Conservation (phyloP, 1,140 invertebrate genomes). For the Littorina saxatilis region DNA sequence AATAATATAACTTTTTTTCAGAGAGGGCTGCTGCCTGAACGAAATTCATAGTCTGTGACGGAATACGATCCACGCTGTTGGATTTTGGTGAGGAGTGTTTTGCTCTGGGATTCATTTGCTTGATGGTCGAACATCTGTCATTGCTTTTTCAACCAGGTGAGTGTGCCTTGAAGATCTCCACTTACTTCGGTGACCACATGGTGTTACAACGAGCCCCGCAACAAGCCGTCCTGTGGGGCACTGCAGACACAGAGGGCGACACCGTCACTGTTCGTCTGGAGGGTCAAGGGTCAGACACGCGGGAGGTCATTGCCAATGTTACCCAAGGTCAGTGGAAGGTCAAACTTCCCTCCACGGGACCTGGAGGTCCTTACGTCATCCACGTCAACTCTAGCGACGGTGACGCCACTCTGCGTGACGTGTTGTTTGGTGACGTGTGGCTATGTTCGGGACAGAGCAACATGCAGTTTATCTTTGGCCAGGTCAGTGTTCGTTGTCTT, state of each 20-base stretch:
- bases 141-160: no score
- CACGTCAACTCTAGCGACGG: slow-evolving; percentile 37
- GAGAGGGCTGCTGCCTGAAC: no score
- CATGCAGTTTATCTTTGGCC: no score
- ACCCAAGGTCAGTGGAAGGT: slow-evolving; percentile 41
- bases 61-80: no score
- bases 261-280: slow-evolving; percentile 31
- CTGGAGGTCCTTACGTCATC: slow-evolving; percentile 48
- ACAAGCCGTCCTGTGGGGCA: slow-evolving; percentile 64
- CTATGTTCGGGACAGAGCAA: slow-evolving; percentile 71
- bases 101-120: no score
- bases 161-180: slow-evolving; percentile 37
- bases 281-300: slow-evolving; percentile 11
- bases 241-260: slow-evolving; percentile 46
- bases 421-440: slow-evolving; percentile 71
- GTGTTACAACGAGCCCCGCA: slow-evolving; percentile 61
- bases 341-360: slow-evolving; percentile 33
- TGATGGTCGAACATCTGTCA: no score
- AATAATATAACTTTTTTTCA: no score
- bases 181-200: slow-evolving; percentile 64
- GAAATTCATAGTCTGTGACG: no score
- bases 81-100: no score
- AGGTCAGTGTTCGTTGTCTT: no score
- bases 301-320: neutral
- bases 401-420: slow-evolving; percentile 51